phyloP scores from a whole-genome alignment of 2,113 vertebrate species.

The Mormyrus iriodes region DNA sequence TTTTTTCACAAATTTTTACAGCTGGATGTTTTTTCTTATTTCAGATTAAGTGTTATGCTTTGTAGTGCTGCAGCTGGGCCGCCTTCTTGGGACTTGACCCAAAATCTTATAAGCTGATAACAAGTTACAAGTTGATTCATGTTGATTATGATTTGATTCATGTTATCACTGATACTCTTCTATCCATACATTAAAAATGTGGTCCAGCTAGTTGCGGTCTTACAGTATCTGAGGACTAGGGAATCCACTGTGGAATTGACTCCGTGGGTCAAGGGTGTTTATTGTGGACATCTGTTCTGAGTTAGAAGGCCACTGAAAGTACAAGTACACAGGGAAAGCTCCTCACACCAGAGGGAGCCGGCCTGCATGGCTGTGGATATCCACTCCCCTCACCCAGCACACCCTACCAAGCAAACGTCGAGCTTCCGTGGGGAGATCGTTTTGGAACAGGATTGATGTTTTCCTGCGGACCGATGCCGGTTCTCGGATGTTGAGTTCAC shows the following conservation, averaged over 20 bases:
- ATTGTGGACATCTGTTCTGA: slow-evolving; percentile 67
- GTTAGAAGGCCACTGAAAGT: slow-evolving; percentile 44
- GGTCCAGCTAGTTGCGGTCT: slow-evolving; percentile 50
- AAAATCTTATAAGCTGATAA: no score
- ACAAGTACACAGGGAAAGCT: slow-evolving; percentile 41
- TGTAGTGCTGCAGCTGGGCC: background rate
- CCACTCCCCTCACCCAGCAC: slow-evolving; percentile 46
- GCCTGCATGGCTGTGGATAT: slow-evolving; percentile 57
- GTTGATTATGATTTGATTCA: background rate
- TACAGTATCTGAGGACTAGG: slow-evolving; percentile 27
- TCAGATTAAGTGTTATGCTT: background rate
- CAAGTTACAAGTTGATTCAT: background rate
- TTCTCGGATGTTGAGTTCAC: slow-evolving; percentile 25
- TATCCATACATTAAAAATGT: slow-evolving; percentile 27
- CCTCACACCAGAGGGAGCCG: slow-evolving; percentile 61
- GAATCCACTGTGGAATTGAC: slow-evolving; percentile 38
- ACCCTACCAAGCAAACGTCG: slow-evolving; percentile 51
- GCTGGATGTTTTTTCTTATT: background rate
- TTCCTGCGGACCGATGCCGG: background rate
- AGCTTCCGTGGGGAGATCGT: slow-evolving; percentile 57
- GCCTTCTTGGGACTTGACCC: background rate
- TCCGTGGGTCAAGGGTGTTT: slow-evolving; percentile 57
- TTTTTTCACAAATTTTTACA: background rate
- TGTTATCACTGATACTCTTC: background rate
- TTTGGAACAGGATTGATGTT: slow-evolving; percentile 58